Conservation (phyloP, 2,113 vertebrate genomes). For the Crotalus viridis region DNA sequence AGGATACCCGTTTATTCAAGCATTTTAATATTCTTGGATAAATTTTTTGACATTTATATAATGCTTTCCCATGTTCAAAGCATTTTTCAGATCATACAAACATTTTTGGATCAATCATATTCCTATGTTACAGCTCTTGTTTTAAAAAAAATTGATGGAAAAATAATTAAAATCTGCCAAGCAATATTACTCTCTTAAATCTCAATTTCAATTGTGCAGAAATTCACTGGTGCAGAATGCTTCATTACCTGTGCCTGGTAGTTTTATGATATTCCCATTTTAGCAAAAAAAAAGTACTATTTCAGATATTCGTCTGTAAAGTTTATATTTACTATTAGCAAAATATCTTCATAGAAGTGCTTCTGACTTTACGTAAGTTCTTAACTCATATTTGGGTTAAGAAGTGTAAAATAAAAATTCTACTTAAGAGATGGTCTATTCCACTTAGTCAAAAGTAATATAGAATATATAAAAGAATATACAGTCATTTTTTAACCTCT, state of each 20-base stretch:
- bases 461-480: neutral
- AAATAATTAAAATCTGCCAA: neutral
- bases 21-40: neutral
- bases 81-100: neutral
- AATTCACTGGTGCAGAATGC: slow-evolving; percentile 4
- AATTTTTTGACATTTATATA: neutral
- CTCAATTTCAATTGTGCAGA: neutral
- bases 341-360: neutral
- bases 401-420: neutral
- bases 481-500: neutral
- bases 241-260: neutral
- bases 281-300: neutral
- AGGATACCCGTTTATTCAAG: neutral
- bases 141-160: neutral
- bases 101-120: neutral
- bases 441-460: neutral
- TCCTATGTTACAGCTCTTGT: neutral
- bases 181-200: neutral
- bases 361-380: slow-evolving; percentile 15
- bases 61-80: neutral
- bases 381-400: neutral
- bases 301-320: neutral
- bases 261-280: neutral
- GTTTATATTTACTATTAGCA: neutral
- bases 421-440: neutral